A percentile compares a stretch with the other conserved stretches of the same genome.
Evolutionary conservation across 1,140 invertebrate species (phyloP).

Genomic region (Heliothis subflexa): DNA sequence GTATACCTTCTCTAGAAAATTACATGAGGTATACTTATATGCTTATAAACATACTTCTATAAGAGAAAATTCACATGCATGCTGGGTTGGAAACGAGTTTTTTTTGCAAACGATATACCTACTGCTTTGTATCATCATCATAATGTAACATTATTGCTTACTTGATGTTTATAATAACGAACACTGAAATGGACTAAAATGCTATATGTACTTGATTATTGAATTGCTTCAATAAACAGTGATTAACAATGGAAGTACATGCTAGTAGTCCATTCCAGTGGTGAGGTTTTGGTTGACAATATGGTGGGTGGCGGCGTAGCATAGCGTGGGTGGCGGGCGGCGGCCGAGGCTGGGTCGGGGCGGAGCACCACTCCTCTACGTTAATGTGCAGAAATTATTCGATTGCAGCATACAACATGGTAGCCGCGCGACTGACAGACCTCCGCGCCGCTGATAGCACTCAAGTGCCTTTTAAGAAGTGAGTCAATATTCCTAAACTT

Average conservation of each 20-base stretch:
- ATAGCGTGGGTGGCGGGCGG: conserved; percentile 68
- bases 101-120: not conserved
- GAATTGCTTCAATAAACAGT: no score
- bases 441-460: conserved; percentile 93
- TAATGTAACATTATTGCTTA: conserved; percentile 15
- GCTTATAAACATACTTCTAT: not conserved
- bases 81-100: not conserved
- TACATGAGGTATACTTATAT: not conserved
- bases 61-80: not conserved
- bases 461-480: conserved; percentile 99
- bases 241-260: not conserved
- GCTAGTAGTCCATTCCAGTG: conserved; percentile 14
- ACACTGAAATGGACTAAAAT: conserved; percentile 2
- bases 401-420: conserved; percentile 98
- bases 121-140: not conserved
- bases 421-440: conserved; percentile 97
- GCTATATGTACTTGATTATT: no score
- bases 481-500: conserved; percentile 84
- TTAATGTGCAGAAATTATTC: conserved; percentile 89
- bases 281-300: conserved; percentile 75
- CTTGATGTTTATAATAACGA: not conserved
- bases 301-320: conserved; percentile 68
- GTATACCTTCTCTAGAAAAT: no score
- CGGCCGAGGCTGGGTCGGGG: conserved; percentile 59
- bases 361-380: conserved; percentile 78